Conservation (phyloP, 2,113 vertebrate genomes). For the Jacana jacana region DNA sequence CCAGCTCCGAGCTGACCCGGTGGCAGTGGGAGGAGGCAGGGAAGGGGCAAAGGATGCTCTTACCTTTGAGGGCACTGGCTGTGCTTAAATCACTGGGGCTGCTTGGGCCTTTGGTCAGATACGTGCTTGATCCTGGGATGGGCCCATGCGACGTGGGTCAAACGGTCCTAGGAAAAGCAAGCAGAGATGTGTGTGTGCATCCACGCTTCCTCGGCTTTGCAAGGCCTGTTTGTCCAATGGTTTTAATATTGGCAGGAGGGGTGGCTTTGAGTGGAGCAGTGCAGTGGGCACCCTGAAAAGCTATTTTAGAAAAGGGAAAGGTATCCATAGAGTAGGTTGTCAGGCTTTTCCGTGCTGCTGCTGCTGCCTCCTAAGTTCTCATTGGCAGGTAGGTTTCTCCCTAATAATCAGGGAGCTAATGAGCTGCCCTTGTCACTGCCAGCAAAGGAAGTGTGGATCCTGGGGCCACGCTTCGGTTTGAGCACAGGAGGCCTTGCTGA, state of each 20-base stretch:
- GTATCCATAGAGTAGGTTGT: background rate
- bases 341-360: background rate
- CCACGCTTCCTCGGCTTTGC: background rate
- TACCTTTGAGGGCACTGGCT: background rate
- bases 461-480: background rate
- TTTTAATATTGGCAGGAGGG: background rate
- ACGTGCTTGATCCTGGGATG: background rate
- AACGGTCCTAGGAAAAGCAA: background rate
- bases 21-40: background rate
- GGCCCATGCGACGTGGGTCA: background rate
- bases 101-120: background rate
- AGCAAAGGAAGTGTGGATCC: background rate
- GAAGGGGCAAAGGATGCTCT: background rate
- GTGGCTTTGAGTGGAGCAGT: background rate
- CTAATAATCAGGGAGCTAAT: background rate
- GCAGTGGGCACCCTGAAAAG: background rate
- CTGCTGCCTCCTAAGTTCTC: accelerated
- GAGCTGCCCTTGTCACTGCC: background rate
- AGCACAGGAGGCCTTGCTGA: background rate
- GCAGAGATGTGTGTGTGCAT: too few relatives aligned
- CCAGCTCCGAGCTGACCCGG: background rate
- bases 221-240: background rate
- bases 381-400: background rate
- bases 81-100: background rate
- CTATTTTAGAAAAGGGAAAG: background rate